Evolutionary conservation across 2,113 vertebrate species (phyloP).

Genomic region (Lepisosteus osseus): DNA sequence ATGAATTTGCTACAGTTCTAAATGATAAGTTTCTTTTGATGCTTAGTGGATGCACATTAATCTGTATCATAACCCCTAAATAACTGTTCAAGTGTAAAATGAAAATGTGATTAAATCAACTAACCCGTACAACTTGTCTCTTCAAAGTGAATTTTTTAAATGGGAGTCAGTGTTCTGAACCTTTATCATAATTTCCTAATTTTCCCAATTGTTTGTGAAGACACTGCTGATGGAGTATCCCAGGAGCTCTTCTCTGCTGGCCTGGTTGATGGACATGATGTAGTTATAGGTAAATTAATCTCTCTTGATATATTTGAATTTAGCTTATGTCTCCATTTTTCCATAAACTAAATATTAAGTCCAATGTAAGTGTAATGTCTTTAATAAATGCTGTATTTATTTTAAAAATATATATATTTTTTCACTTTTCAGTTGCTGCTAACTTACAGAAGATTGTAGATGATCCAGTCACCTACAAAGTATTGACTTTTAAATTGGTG

Average conservation of each 20-base stretch:
- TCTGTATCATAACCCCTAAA: too few species aligned
- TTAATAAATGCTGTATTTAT: background rate
- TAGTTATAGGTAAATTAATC: conserved; percentile 83
- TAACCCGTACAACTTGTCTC: too few species aligned
- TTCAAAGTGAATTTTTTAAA: too few species aligned
- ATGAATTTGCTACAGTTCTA: too few species aligned
- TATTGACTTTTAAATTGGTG: conserved; percentile 97
- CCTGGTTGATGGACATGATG: conserved; percentile 91
- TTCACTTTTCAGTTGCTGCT: conserved; percentile 88
- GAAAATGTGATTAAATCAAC: too few species aligned
- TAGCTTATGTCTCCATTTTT: background rate
- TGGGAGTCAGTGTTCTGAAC: background rate
- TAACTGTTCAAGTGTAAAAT: too few species aligned
- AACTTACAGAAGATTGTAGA: conserved; percentile 99
- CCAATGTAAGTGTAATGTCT: too few species aligned
- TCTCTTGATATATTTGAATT: conserved; percentile 6
- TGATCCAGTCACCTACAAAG: conserved; percentile 92
- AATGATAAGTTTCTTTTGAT: too few species aligned
- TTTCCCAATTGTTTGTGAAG: conserved; percentile 51
- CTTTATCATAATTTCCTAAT: background rate
- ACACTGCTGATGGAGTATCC: conserved; percentile 96
- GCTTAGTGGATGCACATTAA: too few species aligned
- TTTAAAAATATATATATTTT: conserved; percentile 23
- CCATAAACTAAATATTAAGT: background rate
- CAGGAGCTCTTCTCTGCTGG: conserved; percentile 97